Evolutionary conservation across 2,797 vertebrate species (phyloP), one percentile per base, ranked within the genome.

Genomic region (Moxostoma hubbsi): DNA sequence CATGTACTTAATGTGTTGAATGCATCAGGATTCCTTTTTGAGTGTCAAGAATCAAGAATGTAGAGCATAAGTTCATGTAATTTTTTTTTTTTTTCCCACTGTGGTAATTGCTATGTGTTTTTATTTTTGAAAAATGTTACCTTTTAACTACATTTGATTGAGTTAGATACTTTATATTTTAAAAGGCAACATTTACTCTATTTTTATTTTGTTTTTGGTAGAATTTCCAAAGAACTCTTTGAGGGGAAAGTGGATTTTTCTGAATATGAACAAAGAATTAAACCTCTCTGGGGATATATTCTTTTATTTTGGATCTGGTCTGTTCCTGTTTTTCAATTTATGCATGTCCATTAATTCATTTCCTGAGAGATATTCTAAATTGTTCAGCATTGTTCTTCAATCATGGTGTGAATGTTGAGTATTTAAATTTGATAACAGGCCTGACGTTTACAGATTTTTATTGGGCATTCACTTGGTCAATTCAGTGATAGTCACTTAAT

Each of bases 401-500:
- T 59, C 59, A 59, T 18, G 36, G 59, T 75, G 68, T 86, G 50
- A 84, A 86, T 74, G 47, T 81, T 70, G n/a, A 57, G 45, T 47
- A 15, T 53, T 76, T 69, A 24, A 59, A 75, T n/a, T 57, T 83
- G 82, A 81, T 64, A 84, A 80, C 73, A 77, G 83, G 70, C 49
- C 79, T 70, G 76, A 55, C 62, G 61, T 85, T 80, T 80, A 62
- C 36, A 75, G 46, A 81, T 68, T 75, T 77, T 79, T 64, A 80
- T 68, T 80, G 53, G 12, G 43, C 68, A 68, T 53, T 49, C 36
- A 72, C 81, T 72, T 64, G 77, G 81, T 93, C 90, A 81, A 64
- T 87, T 83, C 83, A 46, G 86, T 83, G 83, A 85, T 65, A 11
- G 71, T 63, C 68, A 62, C 47, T 50, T n/a, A 73, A 80, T 89